Conservation (phyloP, 2,888 invertebrate genomes). For the Mechanitis messenoides region DNA sequence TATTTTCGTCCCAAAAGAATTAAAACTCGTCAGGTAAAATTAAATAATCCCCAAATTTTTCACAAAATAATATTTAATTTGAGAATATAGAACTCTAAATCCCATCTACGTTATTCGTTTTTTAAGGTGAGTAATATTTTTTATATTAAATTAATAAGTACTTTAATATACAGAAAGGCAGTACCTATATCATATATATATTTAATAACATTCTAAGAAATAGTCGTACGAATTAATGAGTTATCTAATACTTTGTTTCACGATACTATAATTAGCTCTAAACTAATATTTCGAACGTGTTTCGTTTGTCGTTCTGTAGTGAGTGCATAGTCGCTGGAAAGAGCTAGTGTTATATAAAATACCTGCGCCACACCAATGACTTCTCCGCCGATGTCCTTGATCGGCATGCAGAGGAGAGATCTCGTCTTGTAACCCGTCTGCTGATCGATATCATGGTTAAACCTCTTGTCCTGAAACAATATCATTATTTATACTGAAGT, state of each 20-base stretch:
- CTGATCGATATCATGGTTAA: slow-evolving; percentile 95
- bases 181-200: no score
- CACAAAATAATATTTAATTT: slow-evolving; percentile 6
- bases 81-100: not conserved
- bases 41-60: slow-evolving; percentile 10
- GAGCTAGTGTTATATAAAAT: not conserved
- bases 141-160: no score
- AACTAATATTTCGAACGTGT: no score
- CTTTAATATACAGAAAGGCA: no score
- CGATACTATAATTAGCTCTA: no score
- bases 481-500: not conserved
- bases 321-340: no score
- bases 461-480: slow-evolving; percentile 78
- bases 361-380: slow-evolving; percentile 97
- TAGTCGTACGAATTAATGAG: no score
- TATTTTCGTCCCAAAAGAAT: slow-evolving; percentile 7
- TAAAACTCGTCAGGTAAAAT: slow-evolving; percentile 9
- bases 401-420: slow-evolving; percentile 96
- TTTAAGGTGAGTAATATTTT: no score
- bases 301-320: no score
- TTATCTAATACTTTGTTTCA: no score
- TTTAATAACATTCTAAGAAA: no score
- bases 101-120: not conserved
- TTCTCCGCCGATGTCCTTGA: slow-evolving; percentile 94
- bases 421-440: slow-evolving; percentile 95